These are phyloP conservation scores for Pelusios castaneus DNA, from an alignment of 2,113 vertebrate species.

Conservation along the genomic window DNA sequence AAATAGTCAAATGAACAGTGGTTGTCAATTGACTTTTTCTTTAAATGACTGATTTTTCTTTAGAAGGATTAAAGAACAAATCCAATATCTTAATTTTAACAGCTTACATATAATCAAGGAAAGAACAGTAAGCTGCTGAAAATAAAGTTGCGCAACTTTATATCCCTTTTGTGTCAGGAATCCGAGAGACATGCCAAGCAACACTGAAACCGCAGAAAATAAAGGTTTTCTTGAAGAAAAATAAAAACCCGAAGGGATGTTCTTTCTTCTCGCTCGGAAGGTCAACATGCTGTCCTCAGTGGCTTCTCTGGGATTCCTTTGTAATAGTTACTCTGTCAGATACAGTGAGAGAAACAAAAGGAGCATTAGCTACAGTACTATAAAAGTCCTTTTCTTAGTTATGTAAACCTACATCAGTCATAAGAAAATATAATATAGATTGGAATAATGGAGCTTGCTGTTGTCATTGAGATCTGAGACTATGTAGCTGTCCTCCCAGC, in stretches of 20 bases:
- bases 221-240: slow-evolving; percentile 12
- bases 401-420: neutral
- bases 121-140: neutral
- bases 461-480: neutral
- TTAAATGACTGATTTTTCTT: slow-evolving; percentile 39
- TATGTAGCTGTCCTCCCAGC: neutral
- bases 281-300: neutral
- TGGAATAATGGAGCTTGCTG: neutral
- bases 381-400: neutral
- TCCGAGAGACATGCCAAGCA: neutral
- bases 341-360: neutral
- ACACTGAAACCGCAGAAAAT: neutral
- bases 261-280: neutral
- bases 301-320: neutral
- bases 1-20: neutral
- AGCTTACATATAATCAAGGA: slow-evolving; percentile 30
- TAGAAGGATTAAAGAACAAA: neutral
- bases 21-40: neutral
- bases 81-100: neutral
- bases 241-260: neutral
- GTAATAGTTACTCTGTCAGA: neutral
- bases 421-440: neutral
- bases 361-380: neutral
- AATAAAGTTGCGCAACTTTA: slow-evolving; percentile 2
- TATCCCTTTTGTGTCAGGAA: neutral